These are phyloP conservation scores for Orthosia gothica DNA, from an alignment of 2,888 invertebrate species.

Conservation along the genomic window DNA sequence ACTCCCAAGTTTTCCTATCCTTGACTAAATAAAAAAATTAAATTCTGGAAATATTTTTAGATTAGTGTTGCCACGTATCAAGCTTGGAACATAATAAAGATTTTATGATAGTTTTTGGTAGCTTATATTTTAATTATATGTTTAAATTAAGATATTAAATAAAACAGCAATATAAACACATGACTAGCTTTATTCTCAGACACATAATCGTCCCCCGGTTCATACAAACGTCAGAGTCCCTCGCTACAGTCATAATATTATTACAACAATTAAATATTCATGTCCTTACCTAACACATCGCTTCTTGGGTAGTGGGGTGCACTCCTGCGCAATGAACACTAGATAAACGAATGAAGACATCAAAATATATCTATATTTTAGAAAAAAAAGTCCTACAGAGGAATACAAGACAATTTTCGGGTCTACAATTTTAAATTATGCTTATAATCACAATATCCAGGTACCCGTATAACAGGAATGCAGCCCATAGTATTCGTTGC, in stretches of 20 bases:
- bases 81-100: no score
- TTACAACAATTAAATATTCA: slow-evolving; percentile 80
- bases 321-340: slow-evolving; percentile 67
- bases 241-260: slow-evolving; percentile 72
- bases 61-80: background rate
- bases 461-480: slow-evolving; percentile 70
- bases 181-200: slow-evolving; percentile 91
- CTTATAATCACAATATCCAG: slow-evolving; percentile 3
- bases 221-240: slow-evolving; percentile 73
- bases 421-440: slow-evolving; percentile 8
- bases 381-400: background rate
- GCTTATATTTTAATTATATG: background rate
- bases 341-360: slow-evolving; percentile 40
- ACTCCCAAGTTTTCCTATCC: background rate
- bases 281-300: slow-evolving; percentile 75
- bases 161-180: slow-evolving; percentile 86
- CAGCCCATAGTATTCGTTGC: slow-evolving; percentile 82
- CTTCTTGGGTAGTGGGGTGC: slow-evolving; percentile 70
- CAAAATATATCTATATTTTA: background rate
- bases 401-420: background rate
- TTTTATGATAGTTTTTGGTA: no score
- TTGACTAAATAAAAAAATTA: background rate
- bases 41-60: background rate
- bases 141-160: slow-evolving; percentile 62
- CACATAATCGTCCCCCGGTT: slow-evolving; percentile 73